These are phyloP conservation scores for Microdon myrmicae DNA, from an alignment of 2,888 invertebrate genomes.

Conservation along the genomic window DNA sequence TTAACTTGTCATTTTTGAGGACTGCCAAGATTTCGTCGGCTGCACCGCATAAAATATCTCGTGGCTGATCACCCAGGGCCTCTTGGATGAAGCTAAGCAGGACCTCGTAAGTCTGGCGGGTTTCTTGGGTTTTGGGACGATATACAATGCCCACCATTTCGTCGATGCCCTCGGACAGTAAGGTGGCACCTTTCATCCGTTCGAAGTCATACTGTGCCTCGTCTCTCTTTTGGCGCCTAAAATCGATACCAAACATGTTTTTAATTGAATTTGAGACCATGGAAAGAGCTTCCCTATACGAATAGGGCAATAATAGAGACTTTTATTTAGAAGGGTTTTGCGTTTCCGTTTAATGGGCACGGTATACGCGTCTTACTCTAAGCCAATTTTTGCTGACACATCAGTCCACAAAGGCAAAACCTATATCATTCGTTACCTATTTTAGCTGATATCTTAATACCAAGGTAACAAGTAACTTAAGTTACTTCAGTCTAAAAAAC, in stretches of 20 bases:
- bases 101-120: constrained; percentile 96
- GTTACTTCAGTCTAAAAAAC: too few relatives aligned
- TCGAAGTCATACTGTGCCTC: constrained; percentile 93
- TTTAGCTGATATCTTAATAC: too few relatives aligned
- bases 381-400: too few relatives aligned
- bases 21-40: constrained; percentile 98
- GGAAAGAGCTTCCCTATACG: too few relatives aligned
- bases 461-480: too few relatives aligned
- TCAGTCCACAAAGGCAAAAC: too few relatives aligned
- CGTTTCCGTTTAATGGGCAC: too few relatives aligned
- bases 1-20: constrained; percentile 92
- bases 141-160: constrained; percentile 96
- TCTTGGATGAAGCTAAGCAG: constrained; percentile 96
- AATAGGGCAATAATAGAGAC: too few relatives aligned
- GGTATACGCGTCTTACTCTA: too few relatives aligned
- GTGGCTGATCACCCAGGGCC: constrained; percentile 94
- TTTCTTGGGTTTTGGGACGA: constrained; percentile 96
- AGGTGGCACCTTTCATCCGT: constrained; percentile 87
- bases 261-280: not conserved
- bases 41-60: constrained; percentile 96
- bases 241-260: constrained; percentile 22
- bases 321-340: too few relatives aligned
- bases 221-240: constrained; percentile 85
- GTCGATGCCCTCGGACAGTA: constrained; percentile 87
- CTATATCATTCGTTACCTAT: too few relatives aligned